These are phyloP conservation scores for Agrypnus murinus DNA, from an alignment of 2,888 invertebrate species.

Conservation along the genomic window DNA sequence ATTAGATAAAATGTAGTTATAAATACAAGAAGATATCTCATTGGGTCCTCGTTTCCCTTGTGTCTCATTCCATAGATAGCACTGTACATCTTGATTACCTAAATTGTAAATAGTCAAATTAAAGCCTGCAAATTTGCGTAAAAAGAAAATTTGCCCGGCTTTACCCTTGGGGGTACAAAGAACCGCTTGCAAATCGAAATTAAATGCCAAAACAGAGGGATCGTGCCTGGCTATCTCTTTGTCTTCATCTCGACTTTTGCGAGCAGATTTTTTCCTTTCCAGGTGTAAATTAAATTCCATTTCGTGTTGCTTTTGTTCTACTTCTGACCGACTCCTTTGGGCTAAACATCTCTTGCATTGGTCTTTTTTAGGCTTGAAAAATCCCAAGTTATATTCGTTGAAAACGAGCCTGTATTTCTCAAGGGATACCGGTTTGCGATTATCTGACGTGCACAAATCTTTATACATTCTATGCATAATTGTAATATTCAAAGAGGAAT, in stretches of 20 bases:
- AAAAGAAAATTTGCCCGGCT: slow-evolving; percentile 60
- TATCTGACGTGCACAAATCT: slow-evolving; percentile 47
- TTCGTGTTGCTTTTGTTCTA: slow-evolving; percentile 41
- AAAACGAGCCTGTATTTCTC: slow-evolving; percentile 54
- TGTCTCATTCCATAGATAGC: no score
- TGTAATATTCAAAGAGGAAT: slow-evolving; percentile 52
- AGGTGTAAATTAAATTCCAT: no score
- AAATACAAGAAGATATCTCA: no score
- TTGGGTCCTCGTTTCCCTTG: no score
- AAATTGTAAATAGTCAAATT: slow-evolving; percentile 64
- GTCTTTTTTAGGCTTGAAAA: slow-evolving; percentile 58
- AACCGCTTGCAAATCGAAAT: no score
- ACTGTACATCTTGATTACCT: no score
- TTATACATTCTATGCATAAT: slow-evolving; percentile 56
- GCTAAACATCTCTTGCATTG: slow-evolving; percentile 58
- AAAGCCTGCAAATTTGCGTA: slow-evolving; percentile 61
- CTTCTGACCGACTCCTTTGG: slow-evolving; percentile 44
- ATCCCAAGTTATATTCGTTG: slow-evolving; percentile 56
- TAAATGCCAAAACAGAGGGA: no score
- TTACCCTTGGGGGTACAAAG: slow-evolving; percentile 58
- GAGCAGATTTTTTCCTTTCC: slow-evolving; percentile 55
- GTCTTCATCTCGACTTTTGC: slow-evolving; percentile 55
- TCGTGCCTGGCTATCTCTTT: slow-evolving; percentile 47
- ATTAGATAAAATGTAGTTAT: no score
- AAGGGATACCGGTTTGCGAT: slow-evolving; percentile 41